Percentiles rank a stretch among this genome's conserved stretches.
phyloP scores from a whole-genome alignment of 2,888 invertebrate genomes.

The Andrena hattorfiana region DNA sequence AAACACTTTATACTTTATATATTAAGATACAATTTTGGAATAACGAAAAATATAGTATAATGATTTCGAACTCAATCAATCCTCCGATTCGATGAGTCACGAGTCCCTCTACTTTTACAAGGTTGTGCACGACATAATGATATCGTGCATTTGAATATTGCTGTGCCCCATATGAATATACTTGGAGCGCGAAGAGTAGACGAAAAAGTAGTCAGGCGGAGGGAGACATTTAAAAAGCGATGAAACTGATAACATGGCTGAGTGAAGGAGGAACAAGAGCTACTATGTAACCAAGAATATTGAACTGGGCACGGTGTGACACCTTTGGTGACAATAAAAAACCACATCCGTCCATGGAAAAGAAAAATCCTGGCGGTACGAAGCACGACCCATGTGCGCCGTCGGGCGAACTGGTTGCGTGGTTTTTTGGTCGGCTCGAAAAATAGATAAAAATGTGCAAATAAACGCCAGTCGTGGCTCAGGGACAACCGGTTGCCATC shows the following conservation, averaged over 20 bases:
- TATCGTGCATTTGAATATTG: too few species aligned
- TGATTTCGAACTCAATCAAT: too few species aligned
- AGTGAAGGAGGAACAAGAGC: not conserved
- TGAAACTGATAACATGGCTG: not conserved
- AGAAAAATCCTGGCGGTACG: conserved; percentile 64
- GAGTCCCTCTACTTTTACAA: too few species aligned
- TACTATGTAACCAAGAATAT: conserved; percentile 35
- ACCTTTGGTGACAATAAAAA: conserved; percentile 52
- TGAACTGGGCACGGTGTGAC: conserved; percentile 26
- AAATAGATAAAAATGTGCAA: conserved; percentile 85
- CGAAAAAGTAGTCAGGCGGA: not conserved
- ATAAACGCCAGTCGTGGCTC: conserved; percentile 83
- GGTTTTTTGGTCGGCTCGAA: conserved; percentile 78
- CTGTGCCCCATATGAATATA: too few species aligned
- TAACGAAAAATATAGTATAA: too few species aligned
- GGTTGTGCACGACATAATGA: too few species aligned
- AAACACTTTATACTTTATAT: too few species aligned
- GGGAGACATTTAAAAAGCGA: not conserved
- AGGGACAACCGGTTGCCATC: conserved; percentile 84
- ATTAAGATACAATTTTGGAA: too few species aligned
- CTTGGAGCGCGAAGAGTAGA: not conserved
- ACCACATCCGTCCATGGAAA: conserved; percentile 47
- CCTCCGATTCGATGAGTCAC: too few species aligned
- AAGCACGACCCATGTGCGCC: conserved; percentile 65
- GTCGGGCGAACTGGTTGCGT: conserved; percentile 71